Base-by-base conservation (phyloP, 2,888 invertebrate species). In the Mimas tiliae region DNA sequence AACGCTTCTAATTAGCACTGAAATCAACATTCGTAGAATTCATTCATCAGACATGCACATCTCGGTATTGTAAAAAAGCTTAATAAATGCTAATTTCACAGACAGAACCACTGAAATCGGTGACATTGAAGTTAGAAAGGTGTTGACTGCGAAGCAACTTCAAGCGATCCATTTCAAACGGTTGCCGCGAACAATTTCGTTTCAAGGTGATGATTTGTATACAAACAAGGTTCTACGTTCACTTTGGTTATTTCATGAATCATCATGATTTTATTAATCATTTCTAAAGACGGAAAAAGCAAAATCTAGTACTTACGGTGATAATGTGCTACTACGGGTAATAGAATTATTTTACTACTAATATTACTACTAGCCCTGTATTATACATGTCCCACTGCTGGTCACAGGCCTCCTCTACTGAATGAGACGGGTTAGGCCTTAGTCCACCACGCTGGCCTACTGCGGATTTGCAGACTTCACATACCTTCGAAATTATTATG, bases 71-170 rank as follows among this genome's bases (percentile, higher is more conserved):
- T n/a, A 62, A 53, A 52, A 55, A 64, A 47, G n/a, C 11, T 19
- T 50, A n/a, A 47, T 16, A 27, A 33, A 51, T 14, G 21, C 27
- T 38, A 64, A 27, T 47, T 27, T 16, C 51, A 34, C 47, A 66
- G 67, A 64, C 38, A 66, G 67, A 63, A 67, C 65, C 50, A 48
- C 68, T 74, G 68, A 66, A 67, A 42, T 68, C 67, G 65, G 19
- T 72, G 77, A 69, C 80, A 83, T 79, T 84, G 81, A 77, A 72
- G 73, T 75, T 81, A 75, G 81, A 82, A 76, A 82, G 78, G 77
- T 69, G 73, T 53, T 63, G 42, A 19, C 58, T 38, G 33, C n/a
- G 12, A 55, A n/a, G 27, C 27, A 27, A 27, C 27, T 27, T 27
- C 65, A 38, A 62, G 69, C 67, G 50, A 68, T 42, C 47, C 62